A percentile compares a stretch with the other conserved stretches of the same genome.
Conservation (phyloP, 37 sponge, comb jelly and placozoan species). For the Tethya wilhelma region DNA sequence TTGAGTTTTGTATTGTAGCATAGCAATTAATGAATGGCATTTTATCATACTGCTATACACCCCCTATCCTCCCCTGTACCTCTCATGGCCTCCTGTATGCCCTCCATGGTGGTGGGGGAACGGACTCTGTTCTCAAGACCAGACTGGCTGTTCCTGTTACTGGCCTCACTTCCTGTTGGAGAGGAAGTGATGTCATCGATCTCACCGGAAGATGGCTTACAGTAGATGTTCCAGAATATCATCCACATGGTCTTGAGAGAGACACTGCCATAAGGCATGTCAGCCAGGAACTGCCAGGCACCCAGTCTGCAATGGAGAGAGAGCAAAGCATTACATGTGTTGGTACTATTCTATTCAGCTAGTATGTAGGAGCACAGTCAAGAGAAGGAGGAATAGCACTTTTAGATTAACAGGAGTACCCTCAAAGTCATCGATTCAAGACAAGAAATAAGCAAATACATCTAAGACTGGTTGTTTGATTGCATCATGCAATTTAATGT, state of each 20-base stretch:
- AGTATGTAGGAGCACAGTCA: not conserved
- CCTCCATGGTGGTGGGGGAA: constrained; percentile 22
- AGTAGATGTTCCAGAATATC: constrained; percentile 88
- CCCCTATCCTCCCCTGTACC: constrained; percentile 25
- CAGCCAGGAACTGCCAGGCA: constrained; percentile 98
- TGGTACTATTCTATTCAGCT: not conserved
- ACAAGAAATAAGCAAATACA: too few species aligned
- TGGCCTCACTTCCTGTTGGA: too few species aligned
- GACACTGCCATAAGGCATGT: constrained; percentile 88
- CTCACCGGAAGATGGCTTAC: constrained; percentile 35
- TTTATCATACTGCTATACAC: too few species aligned
- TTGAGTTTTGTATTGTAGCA: too few species aligned
- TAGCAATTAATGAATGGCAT: too few species aligned
- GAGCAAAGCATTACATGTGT: not conserved
- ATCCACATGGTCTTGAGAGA: constrained; percentile 83
- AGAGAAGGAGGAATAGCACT: too few species aligned
- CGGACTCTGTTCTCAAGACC: too few species aligned
- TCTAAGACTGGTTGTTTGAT: too few species aligned
- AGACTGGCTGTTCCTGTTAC: not conserved
- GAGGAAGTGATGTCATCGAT: too few species aligned
- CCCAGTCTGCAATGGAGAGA: constrained; percentile 56
- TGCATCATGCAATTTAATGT: too few species aligned
- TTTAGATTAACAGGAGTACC: too few species aligned
- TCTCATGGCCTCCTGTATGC: constrained; percentile 54
- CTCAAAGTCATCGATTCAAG: too few species aligned